A percentile compares a stretch with the other conserved stretches of the same genome.
Evolutionary conservation across 2,888 invertebrate genomes (phyloP).

Genomic region (Erebia aethiops): DNA sequence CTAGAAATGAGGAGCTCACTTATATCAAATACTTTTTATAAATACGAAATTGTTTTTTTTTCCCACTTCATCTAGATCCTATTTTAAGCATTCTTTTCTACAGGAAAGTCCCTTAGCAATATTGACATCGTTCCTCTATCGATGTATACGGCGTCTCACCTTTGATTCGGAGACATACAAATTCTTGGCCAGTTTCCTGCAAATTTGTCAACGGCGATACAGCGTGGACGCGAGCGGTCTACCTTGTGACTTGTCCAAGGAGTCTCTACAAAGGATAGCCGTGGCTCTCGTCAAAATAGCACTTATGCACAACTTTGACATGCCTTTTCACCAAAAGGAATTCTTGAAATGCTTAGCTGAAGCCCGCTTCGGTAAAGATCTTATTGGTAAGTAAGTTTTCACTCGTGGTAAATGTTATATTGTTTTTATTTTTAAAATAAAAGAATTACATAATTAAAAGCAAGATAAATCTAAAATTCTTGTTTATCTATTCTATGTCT

Average conservation of each 20-base stretch:
- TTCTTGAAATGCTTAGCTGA: constrained; percentile 84
- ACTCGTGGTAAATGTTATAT: neutral
- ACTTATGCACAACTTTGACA: constrained; percentile 84
- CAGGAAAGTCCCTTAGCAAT: constrained; percentile 86
- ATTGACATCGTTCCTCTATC: constrained; percentile 83
- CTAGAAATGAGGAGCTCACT: too few species aligned
- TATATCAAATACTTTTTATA: too few species aligned
- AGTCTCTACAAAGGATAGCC: constrained; percentile 81
- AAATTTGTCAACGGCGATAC: constrained; percentile 67
- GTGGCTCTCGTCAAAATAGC: constrained; percentile 84
- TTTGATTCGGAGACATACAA: constrained; percentile 74
- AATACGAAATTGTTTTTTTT: too few species aligned
- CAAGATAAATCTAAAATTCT: neutral
- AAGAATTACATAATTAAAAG: neutral
- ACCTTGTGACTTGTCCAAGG: constrained; percentile 73
- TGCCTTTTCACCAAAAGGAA: constrained; percentile 84
- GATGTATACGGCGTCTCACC: constrained; percentile 72
- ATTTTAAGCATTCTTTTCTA: neutral
- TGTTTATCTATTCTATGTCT: neutral
- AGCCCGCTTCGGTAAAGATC: constrained; percentile 82
- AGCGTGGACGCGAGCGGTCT: constrained; percentile 60
- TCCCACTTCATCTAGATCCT: too few species aligned
- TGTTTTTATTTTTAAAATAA: too few species aligned
- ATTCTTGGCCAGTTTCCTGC: constrained; percentile 62
- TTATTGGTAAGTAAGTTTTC: constrained; percentile 61